phyloP scores from a whole-genome alignment of 2,797 vertebrate species.

The Danio jaintianensis region DNA sequence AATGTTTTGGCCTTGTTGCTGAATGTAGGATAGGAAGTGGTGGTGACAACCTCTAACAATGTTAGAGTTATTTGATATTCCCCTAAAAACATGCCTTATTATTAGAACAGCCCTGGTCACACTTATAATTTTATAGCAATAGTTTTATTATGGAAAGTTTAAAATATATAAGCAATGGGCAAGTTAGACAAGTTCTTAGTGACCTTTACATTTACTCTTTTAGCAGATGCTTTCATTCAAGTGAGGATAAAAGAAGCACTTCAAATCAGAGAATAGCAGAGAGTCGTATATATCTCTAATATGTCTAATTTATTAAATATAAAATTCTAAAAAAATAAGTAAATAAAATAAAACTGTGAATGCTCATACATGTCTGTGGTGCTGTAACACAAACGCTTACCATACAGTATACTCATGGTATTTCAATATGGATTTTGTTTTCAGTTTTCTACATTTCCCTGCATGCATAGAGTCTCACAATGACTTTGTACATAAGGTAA shows the following conservation, averaged over 20 bases:
- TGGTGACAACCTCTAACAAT: background rate
- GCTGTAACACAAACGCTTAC: background rate
- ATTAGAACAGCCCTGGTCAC: background rate
- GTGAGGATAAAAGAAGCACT: too few species aligned
- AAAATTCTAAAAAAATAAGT: too few species aligned
- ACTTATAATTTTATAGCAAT: too few species aligned
- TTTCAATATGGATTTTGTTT: conserved; percentile 1
- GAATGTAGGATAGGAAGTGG: background rate
- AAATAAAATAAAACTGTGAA: too few species aligned
- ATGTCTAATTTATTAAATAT: too few species aligned
- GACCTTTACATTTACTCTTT: background rate
- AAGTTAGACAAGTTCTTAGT: background rate
- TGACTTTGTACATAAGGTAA: too few species aligned
- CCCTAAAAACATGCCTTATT: background rate
- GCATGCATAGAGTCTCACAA: background rate
- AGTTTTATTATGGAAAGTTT: too few species aligned
- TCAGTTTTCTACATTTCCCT: background rate
- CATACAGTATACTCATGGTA: background rate
- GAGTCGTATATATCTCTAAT: too few species aligned
- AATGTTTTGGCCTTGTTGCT: background rate
- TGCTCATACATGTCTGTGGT: background rate
- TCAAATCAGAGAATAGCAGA: too few species aligned
- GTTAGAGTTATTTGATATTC: background rate
- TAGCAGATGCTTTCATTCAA: too few species aligned
- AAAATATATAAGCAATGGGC: background rate